phyloP scores from a whole-genome alignment of 2,113 vertebrate species.

The Campylomormyrus tamandua region DNA sequence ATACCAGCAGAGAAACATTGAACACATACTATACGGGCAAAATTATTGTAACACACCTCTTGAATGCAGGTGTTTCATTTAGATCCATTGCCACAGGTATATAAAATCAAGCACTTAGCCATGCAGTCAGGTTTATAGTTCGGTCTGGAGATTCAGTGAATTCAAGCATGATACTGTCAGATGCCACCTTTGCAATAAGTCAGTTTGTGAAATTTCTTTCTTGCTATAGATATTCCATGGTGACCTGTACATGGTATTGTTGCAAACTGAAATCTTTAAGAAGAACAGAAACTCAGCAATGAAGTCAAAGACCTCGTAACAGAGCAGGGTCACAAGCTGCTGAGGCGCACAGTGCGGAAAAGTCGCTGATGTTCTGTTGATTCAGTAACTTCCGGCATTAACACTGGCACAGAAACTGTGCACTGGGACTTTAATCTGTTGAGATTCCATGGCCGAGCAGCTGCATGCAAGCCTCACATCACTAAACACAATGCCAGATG shows the following conservation, averaged over 20 bases:
- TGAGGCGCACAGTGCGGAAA: neutral
- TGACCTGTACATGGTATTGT: neutral
- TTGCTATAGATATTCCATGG: neutral
- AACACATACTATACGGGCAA: neutral
- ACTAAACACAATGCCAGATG: neutral
- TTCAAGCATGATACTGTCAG: neutral
- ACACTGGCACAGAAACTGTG: neutral
- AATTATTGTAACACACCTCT: neutral
- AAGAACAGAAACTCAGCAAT: neutral
- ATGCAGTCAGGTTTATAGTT: neutral
- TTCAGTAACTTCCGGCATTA: neutral
- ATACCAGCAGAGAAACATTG: neutral
- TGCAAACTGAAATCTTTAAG: neutral
- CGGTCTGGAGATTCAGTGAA: neutral
- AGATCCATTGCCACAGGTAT: neutral
- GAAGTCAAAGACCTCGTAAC: neutral
- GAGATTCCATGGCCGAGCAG: neutral
- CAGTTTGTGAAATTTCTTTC: neutral
- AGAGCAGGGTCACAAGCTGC: neutral
- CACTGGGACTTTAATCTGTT: neutral
- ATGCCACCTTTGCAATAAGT: neutral
- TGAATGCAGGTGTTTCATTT: neutral
- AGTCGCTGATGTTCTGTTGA: neutral
- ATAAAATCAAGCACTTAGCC: neutral
- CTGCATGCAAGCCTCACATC: neutral